Evolutionary conservation across 2,113 vertebrate genomes (phyloP).

Genomic region (Dipodomys merriami): DNA sequence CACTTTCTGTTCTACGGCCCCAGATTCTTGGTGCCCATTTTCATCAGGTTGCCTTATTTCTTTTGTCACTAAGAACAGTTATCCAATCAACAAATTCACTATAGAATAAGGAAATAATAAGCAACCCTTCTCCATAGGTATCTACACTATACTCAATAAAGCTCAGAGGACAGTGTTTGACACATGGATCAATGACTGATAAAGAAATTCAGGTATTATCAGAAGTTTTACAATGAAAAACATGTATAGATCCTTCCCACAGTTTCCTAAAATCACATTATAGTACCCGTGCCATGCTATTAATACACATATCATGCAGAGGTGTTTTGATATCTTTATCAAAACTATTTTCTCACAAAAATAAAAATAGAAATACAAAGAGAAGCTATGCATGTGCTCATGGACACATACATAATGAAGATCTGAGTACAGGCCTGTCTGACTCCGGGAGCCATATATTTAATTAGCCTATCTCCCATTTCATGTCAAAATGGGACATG

Average conservation of each 20-base stretch:
- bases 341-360: slow-evolving; percentile 18
- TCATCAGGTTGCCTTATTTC: background rate
- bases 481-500: background rate
- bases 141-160: background rate
- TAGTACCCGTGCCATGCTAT: background rate
- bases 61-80: background rate
- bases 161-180: background rate
- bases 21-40: background rate
- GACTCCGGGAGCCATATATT: background rate
- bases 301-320: background rate
- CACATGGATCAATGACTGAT: background rate
- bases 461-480: background rate
- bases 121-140: background rate
- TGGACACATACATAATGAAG: background rate
- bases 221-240: slow-evolving; percentile 10
- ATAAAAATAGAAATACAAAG: background rate
- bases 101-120: background rate
- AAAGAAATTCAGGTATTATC: background rate
- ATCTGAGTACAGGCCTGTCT: background rate
- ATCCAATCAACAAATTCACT: background rate
- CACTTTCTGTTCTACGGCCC: background rate
- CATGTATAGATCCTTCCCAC: background rate
- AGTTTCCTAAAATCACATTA: background rate
- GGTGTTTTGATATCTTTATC: background rate
- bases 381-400: background rate